A percentile compares a stretch with the other conserved stretches of the same genome.
Conservation (phyloP, 2,888 invertebrate species). For the Chaetogeoica ovagalla region DNA sequence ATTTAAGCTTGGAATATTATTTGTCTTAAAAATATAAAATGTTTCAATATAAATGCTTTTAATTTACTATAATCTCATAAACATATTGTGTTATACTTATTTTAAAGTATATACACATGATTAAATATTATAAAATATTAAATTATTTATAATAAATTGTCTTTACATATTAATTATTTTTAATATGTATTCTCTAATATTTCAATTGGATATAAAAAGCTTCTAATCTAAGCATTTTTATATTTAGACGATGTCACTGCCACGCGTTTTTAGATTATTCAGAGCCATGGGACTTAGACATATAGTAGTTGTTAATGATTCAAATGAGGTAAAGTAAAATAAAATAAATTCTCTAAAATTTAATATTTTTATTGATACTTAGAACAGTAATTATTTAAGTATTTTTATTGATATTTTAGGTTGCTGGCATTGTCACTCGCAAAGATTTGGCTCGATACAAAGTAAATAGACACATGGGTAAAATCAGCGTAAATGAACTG, state of each 20-base stretch:
- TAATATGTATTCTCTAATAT: not conserved
- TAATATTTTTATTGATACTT: slow-evolving; percentile 25
- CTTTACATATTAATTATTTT: not conserved
- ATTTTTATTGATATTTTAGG: slow-evolving; percentile 63
- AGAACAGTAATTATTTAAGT: not conserved
- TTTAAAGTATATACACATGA: too few species aligned
- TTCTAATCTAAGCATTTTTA: not conserved
- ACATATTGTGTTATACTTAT: too few species aligned
- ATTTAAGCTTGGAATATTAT: too few species aligned
- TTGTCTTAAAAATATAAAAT: too few species aligned
- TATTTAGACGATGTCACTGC: slow-evolving; percentile 82
- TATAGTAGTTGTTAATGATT: slow-evolving; percentile 86
- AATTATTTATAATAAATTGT: not conserved
- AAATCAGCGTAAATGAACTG: slow-evolving; percentile 76
- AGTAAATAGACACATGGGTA: slow-evolving; percentile 73
- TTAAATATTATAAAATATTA: too few species aligned
- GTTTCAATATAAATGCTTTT: too few species aligned
- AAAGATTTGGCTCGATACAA: slow-evolving; percentile 89
- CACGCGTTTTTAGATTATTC: slow-evolving; percentile 87
- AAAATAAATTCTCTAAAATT: slow-evolving; percentile 43
- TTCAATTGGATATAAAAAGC: not conserved
- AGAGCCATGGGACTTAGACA: slow-evolving; percentile 92
- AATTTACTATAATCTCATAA: too few species aligned
- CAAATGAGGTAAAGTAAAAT: slow-evolving; percentile 72
- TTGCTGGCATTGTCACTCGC: slow-evolving; percentile 94